These are phyloP conservation scores for Drosophila mimetica DNA, from an alignment of 2,888 invertebrate species.

Conservation along the genomic window DNA sequence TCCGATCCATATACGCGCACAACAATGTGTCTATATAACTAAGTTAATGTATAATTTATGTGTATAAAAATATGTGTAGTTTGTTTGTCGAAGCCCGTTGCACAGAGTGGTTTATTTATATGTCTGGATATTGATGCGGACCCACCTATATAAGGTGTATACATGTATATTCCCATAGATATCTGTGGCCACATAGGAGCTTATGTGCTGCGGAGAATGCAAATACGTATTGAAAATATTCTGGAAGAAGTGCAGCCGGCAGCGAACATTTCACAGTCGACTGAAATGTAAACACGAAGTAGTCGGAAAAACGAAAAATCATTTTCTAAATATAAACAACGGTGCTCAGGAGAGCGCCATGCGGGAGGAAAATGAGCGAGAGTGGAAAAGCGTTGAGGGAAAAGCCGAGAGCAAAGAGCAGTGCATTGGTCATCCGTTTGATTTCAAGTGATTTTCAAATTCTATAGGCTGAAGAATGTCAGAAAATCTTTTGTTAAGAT, in stretches of 20 bases:
- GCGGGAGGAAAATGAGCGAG: conserved; percentile 8
- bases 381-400: conserved; percentile 10
- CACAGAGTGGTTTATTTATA: conserved; percentile 33
- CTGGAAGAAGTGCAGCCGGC: conserved; percentile 77
- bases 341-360: conserved; percentile 19
- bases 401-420: conserved; percentile 24
- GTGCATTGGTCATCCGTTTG: conserved; percentile 60
- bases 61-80: conserved; percentile 29
- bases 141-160: conserved; percentile 12
- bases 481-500: not conserved
- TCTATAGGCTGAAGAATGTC: conserved; percentile 24
- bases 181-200: conserved; percentile 34
- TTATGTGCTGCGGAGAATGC: conserved; percentile 32
- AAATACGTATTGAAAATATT: conserved; percentile 49
- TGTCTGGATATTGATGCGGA: conserved; percentile 23
- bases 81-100: conserved; percentile 3
- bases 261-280: conserved; percentile 59
- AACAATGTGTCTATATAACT: conserved; percentile 27
- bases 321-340: conserved; percentile 74
- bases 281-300: conserved; percentile 70
- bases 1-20: conserved; percentile 21
- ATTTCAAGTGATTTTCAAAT: conserved; percentile 55
- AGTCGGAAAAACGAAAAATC: conserved; percentile 70
- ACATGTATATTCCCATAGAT: conserved; percentile 19
- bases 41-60: conserved; percentile 31